These are phyloP conservation scores for Arion vulgaris DNA, from an alignment of 1,140 invertebrate species.

Conservation along the genomic window DNA sequence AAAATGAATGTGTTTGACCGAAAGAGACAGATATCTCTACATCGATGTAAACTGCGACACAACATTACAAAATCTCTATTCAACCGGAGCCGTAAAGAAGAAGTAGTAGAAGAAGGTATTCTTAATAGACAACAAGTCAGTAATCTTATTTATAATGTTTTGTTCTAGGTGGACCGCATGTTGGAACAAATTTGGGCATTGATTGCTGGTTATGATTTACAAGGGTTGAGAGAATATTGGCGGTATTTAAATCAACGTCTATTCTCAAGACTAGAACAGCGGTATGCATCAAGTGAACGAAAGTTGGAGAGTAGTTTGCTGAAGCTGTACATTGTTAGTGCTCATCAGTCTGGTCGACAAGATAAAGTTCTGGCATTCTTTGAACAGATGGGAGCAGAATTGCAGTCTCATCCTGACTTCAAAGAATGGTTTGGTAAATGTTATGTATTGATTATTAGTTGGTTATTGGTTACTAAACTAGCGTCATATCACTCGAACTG, in stretches of 20 bases:
- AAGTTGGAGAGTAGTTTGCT: constrained; percentile 91
- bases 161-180: constrained; percentile 87
- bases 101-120: too few species aligned
- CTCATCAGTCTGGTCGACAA: constrained; percentile 83
- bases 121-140: too few species aligned
- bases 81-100: too few species aligned
- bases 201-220: constrained; percentile 85
- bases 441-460: too few species aligned
- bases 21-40: too few species aligned
- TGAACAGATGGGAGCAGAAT: constrained; percentile 86
- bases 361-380: constrained; percentile 94
- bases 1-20: too few species aligned
- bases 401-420: constrained; percentile 93
- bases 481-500: too few species aligned
- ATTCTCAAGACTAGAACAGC: constrained; percentile 88
- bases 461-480: too few species aligned
- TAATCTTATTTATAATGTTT: too few species aligned
- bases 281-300: constrained; percentile 84
- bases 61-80: too few species aligned
- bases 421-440: constrained; percentile 95
- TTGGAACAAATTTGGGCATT: constrained; percentile 88
- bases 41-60: too few species aligned
- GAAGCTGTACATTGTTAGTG: constrained; percentile 91
- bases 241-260: constrained; percentile 87
- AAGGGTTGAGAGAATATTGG: constrained; percentile 87